Conservation (phyloP, 2,113 vertebrate species). For the Etia nguti region DNA sequence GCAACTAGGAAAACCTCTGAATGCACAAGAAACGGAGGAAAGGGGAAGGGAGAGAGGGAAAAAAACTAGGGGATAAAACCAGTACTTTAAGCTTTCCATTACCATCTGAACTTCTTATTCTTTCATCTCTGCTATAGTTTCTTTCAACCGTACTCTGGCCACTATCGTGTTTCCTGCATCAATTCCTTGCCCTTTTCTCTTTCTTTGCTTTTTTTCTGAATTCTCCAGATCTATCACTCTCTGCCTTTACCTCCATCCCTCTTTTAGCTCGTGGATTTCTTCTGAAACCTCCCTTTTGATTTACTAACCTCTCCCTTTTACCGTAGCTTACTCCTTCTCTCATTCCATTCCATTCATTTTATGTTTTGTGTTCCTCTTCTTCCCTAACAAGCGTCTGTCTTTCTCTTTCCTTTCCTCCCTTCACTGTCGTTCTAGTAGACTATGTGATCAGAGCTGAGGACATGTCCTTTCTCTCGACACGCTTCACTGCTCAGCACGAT, state of each 20-base stretch:
- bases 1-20: not conserved
- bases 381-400: conserved; percentile 16
- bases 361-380: conserved; percentile 32
- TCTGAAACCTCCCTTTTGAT: conserved; percentile 12
- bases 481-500: conserved; percentile 64
- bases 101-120: conserved; percentile 14
- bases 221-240: not conserved
- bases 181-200: conserved; percentile 25
- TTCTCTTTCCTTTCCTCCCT: conserved; percentile 9
- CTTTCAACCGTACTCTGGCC: conserved; percentile 19
- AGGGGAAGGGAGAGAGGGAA: not conserved
- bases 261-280: not conserved
- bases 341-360: conserved; percentile 31
- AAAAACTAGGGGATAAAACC: conserved; percentile 17
- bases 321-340: not conserved
- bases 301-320: not conserved
- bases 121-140: conserved; percentile 41
- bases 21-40: not conserved
- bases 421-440: conserved; percentile 51
- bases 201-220: not conserved
- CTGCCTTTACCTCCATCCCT: conserved; percentile 19
- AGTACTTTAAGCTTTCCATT: conserved; percentile 25
- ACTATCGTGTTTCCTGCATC: not conserved
- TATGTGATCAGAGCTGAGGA: conserved; percentile 68
- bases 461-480: conserved; percentile 68